phyloP scores from a whole-genome alignment of 2,888 invertebrate genomes.

The Augochlorella aurata region DNA sequence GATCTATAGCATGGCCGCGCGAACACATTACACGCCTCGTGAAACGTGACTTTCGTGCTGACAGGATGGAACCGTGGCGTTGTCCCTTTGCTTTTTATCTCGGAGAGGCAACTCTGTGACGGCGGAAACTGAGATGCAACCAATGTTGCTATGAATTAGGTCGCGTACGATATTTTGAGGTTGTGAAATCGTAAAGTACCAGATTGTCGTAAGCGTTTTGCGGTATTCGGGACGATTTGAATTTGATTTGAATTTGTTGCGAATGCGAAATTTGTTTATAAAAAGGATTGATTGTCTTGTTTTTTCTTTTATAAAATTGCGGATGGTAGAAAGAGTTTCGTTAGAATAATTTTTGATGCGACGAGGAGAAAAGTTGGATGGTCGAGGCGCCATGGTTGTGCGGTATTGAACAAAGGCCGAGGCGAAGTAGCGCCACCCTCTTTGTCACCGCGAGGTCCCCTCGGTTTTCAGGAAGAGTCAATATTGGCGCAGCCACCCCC shows the following conservation, averaged over 20 bases:
- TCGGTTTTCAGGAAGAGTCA: conserved; percentile 77
- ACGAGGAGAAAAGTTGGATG: background rate
- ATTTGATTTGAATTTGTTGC: too few relatives aligned
- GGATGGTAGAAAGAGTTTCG: too few relatives aligned
- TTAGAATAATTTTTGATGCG: background rate
- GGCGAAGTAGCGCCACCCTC: conserved; percentile 74
- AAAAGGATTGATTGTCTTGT: too few relatives aligned
- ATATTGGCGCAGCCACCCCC: conserved; percentile 81
- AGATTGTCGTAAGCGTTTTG: too few relatives aligned
- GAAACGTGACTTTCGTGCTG: background rate
- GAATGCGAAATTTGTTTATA: too few relatives aligned
- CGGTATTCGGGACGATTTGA: too few relatives aligned
- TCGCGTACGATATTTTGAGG: too few relatives aligned
- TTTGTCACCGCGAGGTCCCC: conserved; percentile 65
- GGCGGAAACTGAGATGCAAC: background rate
- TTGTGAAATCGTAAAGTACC: too few relatives aligned
- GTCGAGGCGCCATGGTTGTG: background rate
- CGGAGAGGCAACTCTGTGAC: background rate
- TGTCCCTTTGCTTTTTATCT: background rate
- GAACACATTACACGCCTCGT: background rate
- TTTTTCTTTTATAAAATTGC: too few relatives aligned
- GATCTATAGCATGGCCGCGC: background rate
- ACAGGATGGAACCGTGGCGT: background rate
- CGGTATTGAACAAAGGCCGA: conserved; percentile 56
- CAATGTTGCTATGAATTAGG: background rate